Percentiles rank a stretch among this genome's conserved stretches.
phyloP scores from a whole-genome alignment of 2,888 invertebrate species.

The Gari tellinella region DNA sequence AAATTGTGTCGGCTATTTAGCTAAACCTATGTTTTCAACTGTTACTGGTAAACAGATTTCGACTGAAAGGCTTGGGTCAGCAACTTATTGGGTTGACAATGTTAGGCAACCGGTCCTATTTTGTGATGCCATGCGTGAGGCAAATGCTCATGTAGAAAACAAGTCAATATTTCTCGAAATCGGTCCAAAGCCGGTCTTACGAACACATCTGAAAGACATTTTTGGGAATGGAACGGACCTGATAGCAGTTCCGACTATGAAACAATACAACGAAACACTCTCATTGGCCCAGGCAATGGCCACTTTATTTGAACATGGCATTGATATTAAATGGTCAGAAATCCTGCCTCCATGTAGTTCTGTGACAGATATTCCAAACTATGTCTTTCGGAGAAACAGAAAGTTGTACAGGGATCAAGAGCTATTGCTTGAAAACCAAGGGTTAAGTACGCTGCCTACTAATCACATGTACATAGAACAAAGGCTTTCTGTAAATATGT shows the following conservation, averaged over 20 bases:
- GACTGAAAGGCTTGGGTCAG: conserved; percentile 18
- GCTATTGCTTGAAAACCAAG: too few species aligned
- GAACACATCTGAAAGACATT: conserved; percentile 22
- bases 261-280: conserved; percentile 1
- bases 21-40: conserved; percentile 20
- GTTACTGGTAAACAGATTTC: conserved; percentile 32
- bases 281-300: conserved; percentile 7
- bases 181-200: conserved; percentile 46
- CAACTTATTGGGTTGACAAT: conserved; percentile 65
- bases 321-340: background rate
- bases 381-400: too few species aligned
- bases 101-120: conserved; percentile 60
- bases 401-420: too few species aligned
- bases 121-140: conserved; percentile 42
- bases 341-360: background rate
- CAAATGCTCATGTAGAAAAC: conserved; percentile 16
- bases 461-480: too few species aligned
- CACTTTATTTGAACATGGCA: conserved; percentile 4
- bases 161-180: conserved; percentile 59
- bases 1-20: too few species aligned
- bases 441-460: too few species aligned
- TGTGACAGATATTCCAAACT: too few species aligned
- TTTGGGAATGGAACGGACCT: conserved; percentile 5
- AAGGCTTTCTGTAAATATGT: too few species aligned
- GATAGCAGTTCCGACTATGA: conserved; percentile 16